Evolutionary conservation across 2,888 invertebrate species (phyloP), one percentile per base, ranked within the genome.

Genomic region (Chaitophorus viminalis): DNA sequence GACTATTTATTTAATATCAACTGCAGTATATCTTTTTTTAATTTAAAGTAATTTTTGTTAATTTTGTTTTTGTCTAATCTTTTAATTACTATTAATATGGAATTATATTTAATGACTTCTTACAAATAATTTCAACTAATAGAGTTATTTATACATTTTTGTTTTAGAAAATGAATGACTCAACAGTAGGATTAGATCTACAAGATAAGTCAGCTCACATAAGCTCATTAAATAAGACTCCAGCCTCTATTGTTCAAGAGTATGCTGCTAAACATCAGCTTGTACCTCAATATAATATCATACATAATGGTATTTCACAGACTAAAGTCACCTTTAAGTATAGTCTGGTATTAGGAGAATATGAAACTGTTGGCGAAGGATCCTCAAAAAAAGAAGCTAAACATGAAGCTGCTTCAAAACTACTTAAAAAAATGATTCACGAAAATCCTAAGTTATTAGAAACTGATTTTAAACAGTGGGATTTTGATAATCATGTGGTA

Each of bases 181-280:
- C 39, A n/a, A 0, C 36, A 18, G 36, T 39, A 1, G 33, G 17
- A 39, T 79, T 74, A 9, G 79, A 79, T 60, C 25, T 87, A 3
- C 79, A 72, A 79, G 36, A 86, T 72, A 60, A 79, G 31, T 60
- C 78, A 9, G 72, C 86, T 17, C 86, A 87, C 21, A 87, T 87
- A 39, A 87, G 86, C 60, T 87, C 86, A 54, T 87, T 87, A 79
- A 90, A 89, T 90, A 95, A 95, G 91, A 95, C 94, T 0, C 93
- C 94, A 1, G 93, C 94, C 11, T 94, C 94, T 74, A 93, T 94
- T 5, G 91, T 95, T 29, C 94, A 95, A 91, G 95, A 95, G 91
- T 92, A 94, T 91, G 93, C 94, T 91, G 92, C 93, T 9, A 93
- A 94, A 90, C 91, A 92, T 36, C 92, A 92, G 0, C 90, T 91